Evolutionary conservation across 2,113 vertebrate species (phyloP), one percentile per base, ranked within the genome.

Genomic region (Forbesichthys agassizii): DNA sequence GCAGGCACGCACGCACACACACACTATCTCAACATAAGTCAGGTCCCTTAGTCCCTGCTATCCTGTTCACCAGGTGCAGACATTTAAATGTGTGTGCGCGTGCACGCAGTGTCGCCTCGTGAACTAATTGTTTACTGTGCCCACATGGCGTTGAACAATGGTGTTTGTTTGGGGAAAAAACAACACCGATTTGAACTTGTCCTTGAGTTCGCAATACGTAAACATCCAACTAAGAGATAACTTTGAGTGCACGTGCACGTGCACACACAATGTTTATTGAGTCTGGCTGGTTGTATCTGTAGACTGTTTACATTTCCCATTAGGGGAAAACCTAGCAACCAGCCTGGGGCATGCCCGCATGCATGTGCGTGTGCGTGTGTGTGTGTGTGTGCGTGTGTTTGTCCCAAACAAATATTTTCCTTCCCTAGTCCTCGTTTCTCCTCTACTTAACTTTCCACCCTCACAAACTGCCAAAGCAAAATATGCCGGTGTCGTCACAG

Each of bases 31-130:
- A 64, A 18, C 78, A 65, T 58, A 79, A 72, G 64, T 72, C 68
- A 60, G 56, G 73, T 86, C 82, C 86, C 89, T 6, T n/a, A 74
- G 67, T 87, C 85, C 85, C 89, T 76, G 78, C 81, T 83, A 76
- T 89, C 88, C 86, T 84, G 81, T 86, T 88, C 75, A 77, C 88
- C 85, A 89, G 88, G 86, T 89, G 89, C 85, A 82, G 71, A 42
- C 59, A 66, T 70, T 86, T 86, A 87, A 85, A 84, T 72, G 72
- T 74, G 36, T 69, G 61, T 73, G 66, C 60, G 48, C 0, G 11
- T 55, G 54, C 33, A 20, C 33, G 20, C 8, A 27, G 27, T 58
- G 56, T 58, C 52, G 14, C 47, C 79, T 12, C 65, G 16, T 56
- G 10, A 46, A 10, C 61, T 53, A 16, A 27, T 42, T 67, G 56